phyloP scores from a whole-genome alignment of 2,797 vertebrate species.

The Phrynocephalus guinanensis region DNA sequence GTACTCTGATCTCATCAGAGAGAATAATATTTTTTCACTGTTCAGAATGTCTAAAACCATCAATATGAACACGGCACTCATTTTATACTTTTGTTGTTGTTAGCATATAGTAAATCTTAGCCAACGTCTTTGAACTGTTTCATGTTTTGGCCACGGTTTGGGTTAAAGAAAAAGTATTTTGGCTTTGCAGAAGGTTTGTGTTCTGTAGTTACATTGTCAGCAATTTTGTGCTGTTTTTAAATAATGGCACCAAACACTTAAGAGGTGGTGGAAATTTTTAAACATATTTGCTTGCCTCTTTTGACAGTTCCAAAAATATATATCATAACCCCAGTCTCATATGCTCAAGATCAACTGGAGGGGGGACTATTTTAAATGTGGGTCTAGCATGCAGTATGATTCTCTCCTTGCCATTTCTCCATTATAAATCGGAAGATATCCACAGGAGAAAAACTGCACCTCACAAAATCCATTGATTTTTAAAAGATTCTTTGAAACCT shows the following conservation, averaged over 20 bases:
- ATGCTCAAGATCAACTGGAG: constrained; percentile 14
- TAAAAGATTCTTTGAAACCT: too few species aligned
- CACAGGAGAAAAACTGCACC: too few species aligned
- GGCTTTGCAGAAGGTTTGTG: constrained; percentile 26
- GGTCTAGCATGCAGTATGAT: not conserved
- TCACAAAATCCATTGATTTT: too few species aligned
- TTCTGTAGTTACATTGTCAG: constrained; percentile 24
- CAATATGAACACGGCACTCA: not conserved
- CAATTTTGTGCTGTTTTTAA: constrained; percentile 33
- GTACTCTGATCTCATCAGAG: constrained; percentile 14
- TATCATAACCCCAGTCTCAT: not conserved
- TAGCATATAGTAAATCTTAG: constrained; percentile 8
- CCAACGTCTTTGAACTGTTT: constrained; percentile 48
- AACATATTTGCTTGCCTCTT: not conserved
- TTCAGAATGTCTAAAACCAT: constrained; percentile 51
- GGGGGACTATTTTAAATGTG: not conserved
- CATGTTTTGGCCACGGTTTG: not conserved
- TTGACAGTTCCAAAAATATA: not conserved
- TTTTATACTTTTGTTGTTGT: constrained; percentile 23
- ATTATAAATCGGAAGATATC: too few species aligned
- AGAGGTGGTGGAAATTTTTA: constrained; percentile 19
- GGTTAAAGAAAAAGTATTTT: not conserved
- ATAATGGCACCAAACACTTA: constrained; percentile 31
- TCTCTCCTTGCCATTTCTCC: not conserved
- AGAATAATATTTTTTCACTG: constrained; percentile 45